Evolutionary conservation across 2,888 invertebrate species (phyloP), one percentile per base, ranked within the genome.

Genomic region (Caenorhabditis afra): DNA sequence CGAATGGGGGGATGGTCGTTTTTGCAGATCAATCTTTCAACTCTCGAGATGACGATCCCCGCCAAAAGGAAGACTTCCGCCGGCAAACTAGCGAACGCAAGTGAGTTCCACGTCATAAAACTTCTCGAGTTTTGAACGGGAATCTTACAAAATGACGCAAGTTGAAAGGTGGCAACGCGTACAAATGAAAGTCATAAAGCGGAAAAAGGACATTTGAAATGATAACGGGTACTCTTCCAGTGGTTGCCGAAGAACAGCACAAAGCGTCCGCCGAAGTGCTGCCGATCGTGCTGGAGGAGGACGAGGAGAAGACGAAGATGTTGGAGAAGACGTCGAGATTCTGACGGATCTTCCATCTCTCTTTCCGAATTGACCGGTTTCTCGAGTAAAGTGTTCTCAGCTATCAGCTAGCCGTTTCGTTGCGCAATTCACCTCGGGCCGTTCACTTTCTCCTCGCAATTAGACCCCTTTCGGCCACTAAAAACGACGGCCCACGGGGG

Each of bases 271-370:
- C 68, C 1, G 79, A 79, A 58, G 79, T 55, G 11, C 52, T 79
- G 4, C 74, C 79, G 16, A 79, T 74, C 58, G 74, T 79, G 18
- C 39, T 79, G n/a, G 79, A 79, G 35, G 79, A 79, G 16, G 79
- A 79, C 22, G 79, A 79, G 59, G 73, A 79, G 29, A 68, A 55
- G 58, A 50, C 73, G 29, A 57, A 23, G 22, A 64, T 73, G 73
- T n/a, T 73, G 58, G 73, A 73, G 10, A 73, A 65, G 41, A 29
- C 39, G n/a, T n/a, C 53, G 2, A 62, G 57, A 23, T 47, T 62
- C 61, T 29, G 39, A 39, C 35, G 55, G 29, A 10, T 8, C 22
- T 16, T 23, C 18, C 11, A 70, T 61, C 61, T 70, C 61, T 52
- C 39, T 59, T 61, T 59, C 12, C 49, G 18, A 35, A 39, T 50